A percentile compares a stretch with the other conserved stretches of the same genome.
Evolutionary conservation across 2,797 vertebrate genomes (phyloP).

Genomic region (Cynodonichthys magdalenae): DNA sequence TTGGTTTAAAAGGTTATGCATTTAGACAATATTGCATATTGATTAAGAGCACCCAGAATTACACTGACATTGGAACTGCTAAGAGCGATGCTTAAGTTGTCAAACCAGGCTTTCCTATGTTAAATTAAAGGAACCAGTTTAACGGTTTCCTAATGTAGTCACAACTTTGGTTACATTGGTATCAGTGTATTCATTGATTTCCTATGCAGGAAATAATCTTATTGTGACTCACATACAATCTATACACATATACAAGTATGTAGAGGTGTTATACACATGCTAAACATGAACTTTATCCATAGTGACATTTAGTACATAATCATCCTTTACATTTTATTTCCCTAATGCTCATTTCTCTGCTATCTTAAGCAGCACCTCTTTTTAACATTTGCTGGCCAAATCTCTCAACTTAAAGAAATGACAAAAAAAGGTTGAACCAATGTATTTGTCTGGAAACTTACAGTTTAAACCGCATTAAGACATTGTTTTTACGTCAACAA

Average conservation of each 20-base stretch:
- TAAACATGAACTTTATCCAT: constrained; percentile 38
- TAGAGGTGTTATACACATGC: constrained; percentile 59
- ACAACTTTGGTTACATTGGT: constrained; percentile 35
- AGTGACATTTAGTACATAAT: constrained; percentile 46
- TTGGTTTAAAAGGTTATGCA: constrained; percentile 40
- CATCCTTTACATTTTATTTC: constrained; percentile 1
- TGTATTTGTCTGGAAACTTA: constrained; percentile 32
- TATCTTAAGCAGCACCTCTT: constrained; percentile 23
- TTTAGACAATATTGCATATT: constrained; percentile 56
- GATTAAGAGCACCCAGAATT: constrained; percentile 40
- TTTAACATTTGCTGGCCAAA: not conserved
- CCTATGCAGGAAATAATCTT: constrained; percentile 41
- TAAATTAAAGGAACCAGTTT: constrained; percentile 37
- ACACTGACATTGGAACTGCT: constrained; percentile 26
- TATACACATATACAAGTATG: constrained; percentile 54
- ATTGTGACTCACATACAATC: constrained; percentile 41
- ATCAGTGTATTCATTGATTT: constrained; percentile 47
- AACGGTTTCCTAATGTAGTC: constrained; percentile 67
- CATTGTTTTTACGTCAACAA: not conserved
- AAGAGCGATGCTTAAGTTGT: constrained; percentile 20
- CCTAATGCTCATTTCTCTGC: constrained; percentile 25
- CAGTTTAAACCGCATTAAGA: constrained; percentile 23
- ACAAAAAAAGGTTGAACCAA: constrained; percentile 30
- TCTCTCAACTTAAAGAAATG: constrained; percentile 3
- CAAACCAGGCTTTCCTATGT: constrained; percentile 32